Evolutionary conservation across 2,797 vertebrate genomes (phyloP), one percentile per base, ranked within the genome.

Genomic region (Nyctibius grandis): DNA sequence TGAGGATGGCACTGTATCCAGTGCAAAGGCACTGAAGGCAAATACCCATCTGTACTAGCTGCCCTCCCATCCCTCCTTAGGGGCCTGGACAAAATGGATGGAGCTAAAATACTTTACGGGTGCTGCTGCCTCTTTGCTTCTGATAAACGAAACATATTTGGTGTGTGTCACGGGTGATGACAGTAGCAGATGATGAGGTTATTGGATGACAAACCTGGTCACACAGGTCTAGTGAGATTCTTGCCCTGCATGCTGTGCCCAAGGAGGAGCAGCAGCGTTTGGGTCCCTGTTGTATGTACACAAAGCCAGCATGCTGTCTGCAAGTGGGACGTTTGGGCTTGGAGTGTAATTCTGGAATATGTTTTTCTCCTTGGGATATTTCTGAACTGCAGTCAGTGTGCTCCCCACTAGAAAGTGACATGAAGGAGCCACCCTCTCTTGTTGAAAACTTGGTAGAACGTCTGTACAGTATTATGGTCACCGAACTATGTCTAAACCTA

Each of bases 201-300:
- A 75, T 84, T 85, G 91, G 75, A 67, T 94, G 88, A 83, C 78
- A 94, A 92, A 96, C 63, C 94, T 88, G 51, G 72, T 88, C 85
- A 53, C 80, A 56, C 95, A 96, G 83, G 97, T 97, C 93, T 68
- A 25, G 92, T 91, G 89, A 95, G 88, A 96, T 96, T 95, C 89
- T 47, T 95, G 80, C 75, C 78, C 50, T 93, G 75, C 2, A 2
- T 21, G 51, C 78, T 89, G 74, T 88, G 51, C 85, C 45, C 44
- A 40, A 2, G 1, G 4, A 88, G 76, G 59, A 89, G 60, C 69
- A 93, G 87, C 54, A 65, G 53, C 9, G 0, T 53, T 92, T 93
- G 42, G 51, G 67, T 91, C 73, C 64, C 60, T 76, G 18, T 59
- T 93, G 26, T 64, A 33, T 70, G 60, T 73, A 90, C 83, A 86